Percentiles rank a stretch among this genome's conserved stretches.
These are phyloP conservation scores for Brachyptera risi DNA, from an alignment of 2,888 invertebrate genomes.

Conservation along the genomic window DNA sequence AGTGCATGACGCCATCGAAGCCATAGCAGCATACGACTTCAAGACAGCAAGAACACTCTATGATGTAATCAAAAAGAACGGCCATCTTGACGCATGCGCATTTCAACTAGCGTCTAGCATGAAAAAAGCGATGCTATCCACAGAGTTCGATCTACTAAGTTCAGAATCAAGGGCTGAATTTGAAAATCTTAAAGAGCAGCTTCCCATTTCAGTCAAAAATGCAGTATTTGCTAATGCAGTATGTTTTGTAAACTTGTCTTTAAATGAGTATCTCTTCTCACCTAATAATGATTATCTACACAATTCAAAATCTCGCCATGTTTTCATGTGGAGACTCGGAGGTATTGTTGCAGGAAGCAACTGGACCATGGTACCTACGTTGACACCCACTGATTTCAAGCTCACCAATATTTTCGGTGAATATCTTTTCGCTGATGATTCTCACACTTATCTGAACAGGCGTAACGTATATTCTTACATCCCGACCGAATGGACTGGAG, in stretches of 20 bases:
- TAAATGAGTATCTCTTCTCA: not conserved
- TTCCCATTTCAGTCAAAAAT: not conserved
- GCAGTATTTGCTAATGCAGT: not conserved
- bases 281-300: slow-evolving; percentile 1
- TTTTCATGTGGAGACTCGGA: not conserved
- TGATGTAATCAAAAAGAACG: not conserved
- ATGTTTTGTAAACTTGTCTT: not conserved
- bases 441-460: slow-evolving; percentile 4
- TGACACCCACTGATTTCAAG: not conserved
- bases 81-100: not conserved
- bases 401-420: not conserved
- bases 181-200: not conserved
- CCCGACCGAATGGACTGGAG: not conserved
- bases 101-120: not conserved
- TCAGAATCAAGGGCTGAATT: not conserved
- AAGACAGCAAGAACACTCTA: not conserved
- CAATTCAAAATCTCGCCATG: not conserved
- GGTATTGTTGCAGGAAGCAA: not conserved
- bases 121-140: not conserved
- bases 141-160: not conserved
- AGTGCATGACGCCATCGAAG: not conserved
- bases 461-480: not conserved
- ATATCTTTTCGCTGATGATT: not conserved
- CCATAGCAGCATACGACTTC: not conserved
- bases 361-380: not conserved